Percentiles rank a stretch among this genome's conserved stretches.
These are phyloP conservation scores for Xestoiulus laeticollis DNA, from an alignment of 2,888 invertebrate species.

Conservation along the genomic window DNA sequence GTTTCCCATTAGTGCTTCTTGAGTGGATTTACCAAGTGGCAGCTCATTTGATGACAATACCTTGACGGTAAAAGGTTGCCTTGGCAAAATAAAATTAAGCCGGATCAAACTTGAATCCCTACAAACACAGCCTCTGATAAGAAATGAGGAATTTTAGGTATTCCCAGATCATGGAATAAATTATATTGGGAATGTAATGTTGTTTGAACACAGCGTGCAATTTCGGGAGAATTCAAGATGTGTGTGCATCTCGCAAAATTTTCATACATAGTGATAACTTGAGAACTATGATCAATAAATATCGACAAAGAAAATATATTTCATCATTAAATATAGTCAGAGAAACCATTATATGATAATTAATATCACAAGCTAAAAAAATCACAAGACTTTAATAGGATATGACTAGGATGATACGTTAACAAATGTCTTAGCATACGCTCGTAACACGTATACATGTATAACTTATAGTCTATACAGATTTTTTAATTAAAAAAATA, in stretches of 20 bases:
- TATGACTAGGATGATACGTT: not conserved
- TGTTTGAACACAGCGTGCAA: not conserved
- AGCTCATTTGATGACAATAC: constrained; percentile 29
- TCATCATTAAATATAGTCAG: not conserved
- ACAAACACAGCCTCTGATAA: constrained; percentile 11
- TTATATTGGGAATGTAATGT: constrained; percentile 7
- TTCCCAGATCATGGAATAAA: constrained; percentile 7
- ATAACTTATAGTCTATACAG: too few species aligned
- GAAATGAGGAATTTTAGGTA: constrained; percentile 28
- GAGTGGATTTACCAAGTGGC: constrained; percentile 22
- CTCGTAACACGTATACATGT: too few species aligned
- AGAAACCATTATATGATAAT: not conserved
- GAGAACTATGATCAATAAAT: not conserved
- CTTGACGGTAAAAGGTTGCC: constrained; percentile 30
- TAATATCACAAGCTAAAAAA: not conserved
- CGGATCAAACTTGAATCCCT: constrained; percentile 5
- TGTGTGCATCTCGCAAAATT: not conserved
- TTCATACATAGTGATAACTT: not conserved
- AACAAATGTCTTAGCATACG: too few species aligned
- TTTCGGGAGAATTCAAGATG: not conserved
- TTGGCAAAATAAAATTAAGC: constrained; percentile 37
- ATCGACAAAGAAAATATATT: not conserved
- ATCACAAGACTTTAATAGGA: not conserved
- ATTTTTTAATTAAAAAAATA: not conserved
- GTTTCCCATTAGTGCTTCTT: constrained; percentile 29